Evolutionary conservation across 1,140 invertebrate genomes (phyloP), one percentile per base, ranked within the genome.

Genomic region (Venturia canescens): DNA sequence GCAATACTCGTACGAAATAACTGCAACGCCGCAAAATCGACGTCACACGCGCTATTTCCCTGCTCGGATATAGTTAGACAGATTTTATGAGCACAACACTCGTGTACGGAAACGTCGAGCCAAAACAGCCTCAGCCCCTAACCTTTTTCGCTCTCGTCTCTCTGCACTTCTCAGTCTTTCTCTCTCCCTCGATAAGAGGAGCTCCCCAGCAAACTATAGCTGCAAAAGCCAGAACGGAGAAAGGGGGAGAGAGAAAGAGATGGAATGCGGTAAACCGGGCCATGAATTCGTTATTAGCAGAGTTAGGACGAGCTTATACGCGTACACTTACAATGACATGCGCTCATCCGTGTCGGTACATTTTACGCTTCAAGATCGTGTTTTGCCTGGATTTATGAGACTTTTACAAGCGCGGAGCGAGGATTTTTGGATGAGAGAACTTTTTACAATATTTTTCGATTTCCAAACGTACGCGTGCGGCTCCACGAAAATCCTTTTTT

Each of bases 201-300:
- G 69, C n/a, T 23, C 23, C 34, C 34, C 34, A 48, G 21, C n/a
- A 38, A 31, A 29, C 67, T n/a, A n/a, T n/a, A 16, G 67, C 9
- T 15, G 27, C n/a, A n/a, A 34, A 7, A 70, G 67, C 44, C 5
- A 50, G 69, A 48, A 38, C 13, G 69, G 7, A 44, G 38, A 44
- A 11, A 44, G 38, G 11, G 38, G 13, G 7, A 4, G 16, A 53
- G 16, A 77, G 57, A 77, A 29, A 77, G 29, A 11, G 71, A 27
- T 16, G 57, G 72, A 79, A 78, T 81, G 79, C 70, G 82, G 79
- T 80, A 70, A 78, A 83, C 60, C 79, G 76, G 63, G 53, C 70
- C 76, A 81, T 80, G 82, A 81, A 83, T 83, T 83, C 70, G 76
- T 83, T 83, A 81, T 79, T 75, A 80, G 38, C 38, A 13, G 66